Conservation (phyloP, 1,140 invertebrate genomes). For the Bombus superbus region DNA sequence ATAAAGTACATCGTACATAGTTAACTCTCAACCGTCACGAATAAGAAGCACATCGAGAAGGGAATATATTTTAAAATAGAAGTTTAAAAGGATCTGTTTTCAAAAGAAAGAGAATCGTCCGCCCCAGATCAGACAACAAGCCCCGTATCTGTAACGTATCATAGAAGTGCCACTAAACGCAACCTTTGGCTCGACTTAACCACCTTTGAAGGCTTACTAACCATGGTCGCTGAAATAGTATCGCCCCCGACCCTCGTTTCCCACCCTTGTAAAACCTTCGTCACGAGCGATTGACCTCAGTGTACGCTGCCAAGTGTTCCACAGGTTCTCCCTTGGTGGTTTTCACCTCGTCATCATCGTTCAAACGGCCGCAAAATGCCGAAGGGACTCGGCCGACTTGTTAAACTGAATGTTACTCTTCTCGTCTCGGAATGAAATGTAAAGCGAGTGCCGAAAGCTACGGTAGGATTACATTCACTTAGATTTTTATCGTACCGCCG, state of each 20-base stretch:
- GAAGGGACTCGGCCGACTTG: slow-evolving; percentile 17
- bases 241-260: slow-evolving; percentile 33
- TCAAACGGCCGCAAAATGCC: slow-evolving; percentile 45
- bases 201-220: slow-evolving; percentile 50
- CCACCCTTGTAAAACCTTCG: slow-evolving; percentile 53
- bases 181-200: slow-evolving; percentile 36
- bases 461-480: neutral
- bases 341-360: slow-evolving; percentile 53
- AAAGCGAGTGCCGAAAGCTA: neutral
- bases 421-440: neutral
- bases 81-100: too few relatives aligned
- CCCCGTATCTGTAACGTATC: neutral
- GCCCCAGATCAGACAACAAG: neutral
- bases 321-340: slow-evolving; percentile 59
- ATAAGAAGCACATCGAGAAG: too few relatives aligned
- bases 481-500: neutral
- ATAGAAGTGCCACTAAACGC: slow-evolving; percentile 31
- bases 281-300: slow-evolving; percentile 60
- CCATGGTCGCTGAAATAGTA: slow-evolving; percentile 19
- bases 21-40: too few relatives aligned
- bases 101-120: neutral
- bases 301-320: slow-evolving; percentile 58
- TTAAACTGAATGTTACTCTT: slow-evolving; percentile 37
- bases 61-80: too few relatives aligned
- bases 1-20: too few relatives aligned